Conservation (phyloP, 1,140 invertebrate genomes). For the Drosophila sucinea region DNA sequence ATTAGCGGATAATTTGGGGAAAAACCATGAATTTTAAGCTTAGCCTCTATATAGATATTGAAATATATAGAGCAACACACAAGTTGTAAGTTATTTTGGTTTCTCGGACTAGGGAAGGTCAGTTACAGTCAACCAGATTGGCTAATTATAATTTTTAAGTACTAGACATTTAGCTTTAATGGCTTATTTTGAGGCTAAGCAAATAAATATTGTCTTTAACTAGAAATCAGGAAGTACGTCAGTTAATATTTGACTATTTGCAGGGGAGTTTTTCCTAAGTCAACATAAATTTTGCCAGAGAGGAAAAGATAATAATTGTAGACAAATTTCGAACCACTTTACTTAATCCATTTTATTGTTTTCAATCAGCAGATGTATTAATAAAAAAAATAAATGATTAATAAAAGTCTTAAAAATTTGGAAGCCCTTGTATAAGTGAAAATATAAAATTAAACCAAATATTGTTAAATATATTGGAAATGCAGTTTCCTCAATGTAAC, state of each 20-base stretch:
- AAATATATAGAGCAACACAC: neutral
- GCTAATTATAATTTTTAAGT: conserved; percentile 6
- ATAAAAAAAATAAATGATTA: too few species aligned
- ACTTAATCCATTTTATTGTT: too few species aligned
- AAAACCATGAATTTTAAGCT: conserved; percentile 27
- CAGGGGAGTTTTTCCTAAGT: too few species aligned
- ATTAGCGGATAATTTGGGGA: conserved; percentile 12
- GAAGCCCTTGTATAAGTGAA: too few species aligned
- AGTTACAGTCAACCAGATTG: neutral
- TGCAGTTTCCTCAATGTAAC: too few species aligned
- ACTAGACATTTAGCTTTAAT: neutral
- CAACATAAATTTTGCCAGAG: too few species aligned
- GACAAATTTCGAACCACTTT: too few species aligned
- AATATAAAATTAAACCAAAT: too few species aligned
- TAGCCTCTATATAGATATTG: neutral
- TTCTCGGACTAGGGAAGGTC: neutral
- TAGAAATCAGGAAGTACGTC: neutral
- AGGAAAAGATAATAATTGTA: too few species aligned
- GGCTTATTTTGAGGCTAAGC: neutral
- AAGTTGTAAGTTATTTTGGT: neutral
- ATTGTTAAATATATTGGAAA: too few species aligned
- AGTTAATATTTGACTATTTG: neutral
- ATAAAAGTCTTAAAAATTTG: too few species aligned
- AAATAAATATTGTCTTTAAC: neutral
- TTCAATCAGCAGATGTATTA: too few species aligned